These are phyloP conservation scores for Strigamia transsilvanica DNA, from an alignment of 2,888 invertebrate genomes.

Conservation along the genomic window DNA sequence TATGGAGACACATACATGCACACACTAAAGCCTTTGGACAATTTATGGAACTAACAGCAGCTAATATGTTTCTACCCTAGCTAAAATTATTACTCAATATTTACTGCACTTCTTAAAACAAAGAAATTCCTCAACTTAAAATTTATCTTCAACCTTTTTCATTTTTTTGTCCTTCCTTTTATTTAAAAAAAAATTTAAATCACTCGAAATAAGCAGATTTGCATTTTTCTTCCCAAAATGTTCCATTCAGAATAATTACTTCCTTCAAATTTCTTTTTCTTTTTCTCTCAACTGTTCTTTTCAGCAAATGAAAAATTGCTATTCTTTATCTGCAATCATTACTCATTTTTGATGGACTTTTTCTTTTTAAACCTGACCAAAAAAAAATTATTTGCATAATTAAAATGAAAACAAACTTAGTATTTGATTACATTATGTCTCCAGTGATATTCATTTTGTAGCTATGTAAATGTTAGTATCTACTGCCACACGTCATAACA, in stretches of 20 bases:
- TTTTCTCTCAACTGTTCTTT: constrained; percentile 23
- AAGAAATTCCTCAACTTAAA: constrained; percentile 20
- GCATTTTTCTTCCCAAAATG: constrained; percentile 18
- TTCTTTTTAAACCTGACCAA: not conserved
- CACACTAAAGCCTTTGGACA: not conserved
- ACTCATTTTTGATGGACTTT: constrained; percentile 20
- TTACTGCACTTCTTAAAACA: not conserved
- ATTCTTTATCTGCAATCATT: constrained; percentile 37
- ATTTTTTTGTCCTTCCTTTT: no score
- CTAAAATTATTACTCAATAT: constrained; percentile 29
- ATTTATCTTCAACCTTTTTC: not conserved
- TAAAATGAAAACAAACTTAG: not conserved
- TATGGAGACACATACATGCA: constrained; percentile 6
- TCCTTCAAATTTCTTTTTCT: not conserved
- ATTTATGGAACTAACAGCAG: constrained; percentile 42
- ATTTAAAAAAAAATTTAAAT: not conserved
- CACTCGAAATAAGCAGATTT: not conserved
- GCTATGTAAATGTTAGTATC: not conserved
- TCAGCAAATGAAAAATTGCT: constrained; percentile 4
- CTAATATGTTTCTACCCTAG: constrained; percentile 32
- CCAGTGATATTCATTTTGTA: not conserved
- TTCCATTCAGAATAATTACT: constrained; percentile 40
- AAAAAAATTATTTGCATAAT: not conserved
- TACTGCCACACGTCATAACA: not conserved
- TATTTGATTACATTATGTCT: constrained; percentile 8